A percentile compares a stretch with the other conserved stretches of the same genome.
Evolutionary conservation across 2,888 invertebrate genomes (phyloP).

Genomic region (Brachyptera putata): DNA sequence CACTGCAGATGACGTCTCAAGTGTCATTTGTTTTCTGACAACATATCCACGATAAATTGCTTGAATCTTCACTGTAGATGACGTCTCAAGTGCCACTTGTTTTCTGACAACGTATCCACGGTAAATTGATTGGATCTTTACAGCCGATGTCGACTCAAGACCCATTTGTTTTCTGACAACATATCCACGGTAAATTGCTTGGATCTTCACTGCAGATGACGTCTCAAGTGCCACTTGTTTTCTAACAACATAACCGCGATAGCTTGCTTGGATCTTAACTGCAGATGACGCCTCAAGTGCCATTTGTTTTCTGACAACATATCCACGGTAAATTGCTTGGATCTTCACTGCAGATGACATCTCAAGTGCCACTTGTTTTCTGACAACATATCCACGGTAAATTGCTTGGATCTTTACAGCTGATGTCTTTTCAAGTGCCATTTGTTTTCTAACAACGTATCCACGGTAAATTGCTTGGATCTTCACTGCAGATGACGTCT

Average conservation of each 20-base stretch:
- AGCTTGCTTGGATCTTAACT: background rate
- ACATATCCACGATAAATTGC: background rate
- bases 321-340: slow-evolving; percentile 46
- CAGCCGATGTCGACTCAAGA: background rate
- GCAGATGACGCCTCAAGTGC: background rate
- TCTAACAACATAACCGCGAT: slow-evolving; percentile 36
- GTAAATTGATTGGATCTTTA: background rate
- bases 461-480: slow-evolving; percentile 42
- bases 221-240: slow-evolving; percentile 4
- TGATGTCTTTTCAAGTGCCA: background rate
- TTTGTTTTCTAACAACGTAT: background rate
- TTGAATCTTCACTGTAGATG: background rate
- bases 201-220: background rate
- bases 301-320: background rate
- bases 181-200: background rate
- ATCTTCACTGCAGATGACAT: slow-evolving; percentile 39
- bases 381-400: background rate
- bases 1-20: slow-evolving; percentile 42
- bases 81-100: background rate
- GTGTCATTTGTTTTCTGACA: background rate
- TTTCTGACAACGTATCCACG: background rate
- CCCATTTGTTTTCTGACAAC: background rate
- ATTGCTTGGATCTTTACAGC: background rate
- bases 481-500: background rate
- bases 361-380: slow-evolving; percentile 13